Evolutionary conservation across 2,113 vertebrate species (phyloP).

Genomic region (Dicentrarchus labrax): DNA sequence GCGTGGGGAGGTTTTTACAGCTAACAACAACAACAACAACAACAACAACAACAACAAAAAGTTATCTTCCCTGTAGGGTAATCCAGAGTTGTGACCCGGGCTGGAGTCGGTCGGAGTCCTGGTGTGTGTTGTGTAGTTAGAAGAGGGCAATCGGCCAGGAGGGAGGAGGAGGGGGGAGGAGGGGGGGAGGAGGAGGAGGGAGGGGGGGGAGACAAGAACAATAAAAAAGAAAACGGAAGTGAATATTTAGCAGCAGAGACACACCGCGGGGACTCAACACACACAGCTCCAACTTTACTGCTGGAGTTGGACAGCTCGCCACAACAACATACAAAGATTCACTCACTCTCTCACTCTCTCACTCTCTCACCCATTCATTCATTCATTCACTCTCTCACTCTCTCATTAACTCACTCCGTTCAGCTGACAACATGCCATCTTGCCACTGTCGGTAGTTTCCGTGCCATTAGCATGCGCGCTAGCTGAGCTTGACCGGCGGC

Average conservation of each 20-base stretch:
- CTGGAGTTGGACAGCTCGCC: too few relatives aligned
- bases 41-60: conserved; percentile 78
- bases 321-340: too few relatives aligned
- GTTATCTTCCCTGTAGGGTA: conserved; percentile 50
- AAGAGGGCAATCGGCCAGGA: too few relatives aligned
- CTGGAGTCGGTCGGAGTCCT: conserved; percentile 66
- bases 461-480: conserved; percentile 76
- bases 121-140: conserved; percentile 17
- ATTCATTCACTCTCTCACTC: neutral
- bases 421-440: conserved; percentile 53
- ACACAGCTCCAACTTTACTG: neutral
- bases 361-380: too few relatives aligned
- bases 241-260: conserved; percentile 49
- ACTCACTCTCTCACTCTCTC: too few relatives aligned
- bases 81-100: conserved; percentile 76
- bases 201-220: conserved; percentile 62
- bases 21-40: too few relatives aligned
- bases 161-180: too few relatives aligned
- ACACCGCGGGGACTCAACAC: conserved; percentile 23
- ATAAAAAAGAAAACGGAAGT: conserved; percentile 80
- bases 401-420: conserved; percentile 43
- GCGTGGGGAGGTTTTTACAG: too few relatives aligned
- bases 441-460: conserved; percentile 66
- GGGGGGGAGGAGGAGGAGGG: too few relatives aligned
- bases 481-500: conserved; percentile 74